phyloP scores from a whole-genome alignment of 1,140 invertebrate genomes.

The Acyrthosiphon pisum region DNA sequence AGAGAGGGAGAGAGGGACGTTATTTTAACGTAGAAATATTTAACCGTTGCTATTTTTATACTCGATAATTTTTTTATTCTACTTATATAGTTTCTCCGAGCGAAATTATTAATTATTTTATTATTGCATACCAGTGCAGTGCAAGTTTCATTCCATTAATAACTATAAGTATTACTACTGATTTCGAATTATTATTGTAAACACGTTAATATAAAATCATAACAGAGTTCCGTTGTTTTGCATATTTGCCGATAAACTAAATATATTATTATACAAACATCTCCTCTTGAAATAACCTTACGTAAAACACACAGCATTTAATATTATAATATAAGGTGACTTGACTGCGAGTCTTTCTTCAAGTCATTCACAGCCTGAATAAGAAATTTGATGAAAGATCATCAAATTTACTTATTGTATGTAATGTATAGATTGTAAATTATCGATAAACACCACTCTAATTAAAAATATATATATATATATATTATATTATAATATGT shows the following conservation, averaged over 20 bases:
- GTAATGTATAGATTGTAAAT: no score
- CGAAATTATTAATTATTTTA: constrained; percentile 45
- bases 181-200: constrained; percentile 33
- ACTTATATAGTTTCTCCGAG: constrained; percentile 36
- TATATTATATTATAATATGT: no score
- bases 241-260: neutral
- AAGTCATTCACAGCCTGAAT: no score
- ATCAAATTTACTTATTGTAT: no score
- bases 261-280: neutral
- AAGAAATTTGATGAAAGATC: no score
- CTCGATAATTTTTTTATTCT: constrained; percentile 18
- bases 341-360: no score
- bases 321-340: neutral
- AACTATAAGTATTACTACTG: neutral
- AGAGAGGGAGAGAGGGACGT: neutral
- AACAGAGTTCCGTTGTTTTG: neutral
- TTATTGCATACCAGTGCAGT: constrained; percentile 23
- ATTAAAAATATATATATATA: no score
- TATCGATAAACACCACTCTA: no score
- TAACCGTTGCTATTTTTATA: constrained; percentile 40
- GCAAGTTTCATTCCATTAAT: constrained; percentile 25
- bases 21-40: constrained; percentile 11
- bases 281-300: neutral
- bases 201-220: neutral
- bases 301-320: neutral